Evolutionary conservation across 2,797 vertebrate genomes (phyloP).

Genomic region (Acanthornis magna): DNA sequence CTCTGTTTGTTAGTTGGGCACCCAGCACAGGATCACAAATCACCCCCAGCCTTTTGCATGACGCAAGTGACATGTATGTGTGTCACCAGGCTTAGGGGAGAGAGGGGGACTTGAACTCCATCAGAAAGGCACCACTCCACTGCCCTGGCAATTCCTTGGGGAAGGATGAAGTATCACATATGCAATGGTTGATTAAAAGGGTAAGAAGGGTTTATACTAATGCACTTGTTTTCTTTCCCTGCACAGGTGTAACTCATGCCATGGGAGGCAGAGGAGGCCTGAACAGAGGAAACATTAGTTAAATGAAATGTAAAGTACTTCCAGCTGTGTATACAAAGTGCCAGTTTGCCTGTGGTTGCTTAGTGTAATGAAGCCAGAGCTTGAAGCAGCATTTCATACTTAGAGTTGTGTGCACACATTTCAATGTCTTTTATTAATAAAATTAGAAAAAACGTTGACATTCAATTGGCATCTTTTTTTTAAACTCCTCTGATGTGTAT

Average conservation of each 20-base stretch:
- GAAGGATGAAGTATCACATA: not conserved
- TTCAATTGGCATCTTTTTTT: slow-evolving; percentile 19
- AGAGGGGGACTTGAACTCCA: not conserved
- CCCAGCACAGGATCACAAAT: not conserved
- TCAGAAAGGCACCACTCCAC: not conserved
- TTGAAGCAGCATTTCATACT: slow-evolving; percentile 75
- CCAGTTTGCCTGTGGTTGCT: slow-evolving; percentile 65
- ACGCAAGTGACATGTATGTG: rapidly evolving
- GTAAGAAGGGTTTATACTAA: not conserved
- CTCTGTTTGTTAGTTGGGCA: not conserved
- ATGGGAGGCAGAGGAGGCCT: slow-evolving; percentile 86
- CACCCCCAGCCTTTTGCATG: not conserved
- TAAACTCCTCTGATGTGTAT: slow-evolving; percentile 1
- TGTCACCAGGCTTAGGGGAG: not conserved
- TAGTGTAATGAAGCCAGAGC: slow-evolving; percentile 64
- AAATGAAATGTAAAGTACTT: slow-evolving; percentile 48
- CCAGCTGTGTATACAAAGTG: slow-evolving; percentile 52
- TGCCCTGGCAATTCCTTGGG: not conserved
- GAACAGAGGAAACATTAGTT: slow-evolving; percentile 84
- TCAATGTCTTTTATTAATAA: slow-evolving; percentile 85
- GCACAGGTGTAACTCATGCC: slow-evolving; percentile 79
- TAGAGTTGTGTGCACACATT: slow-evolving; percentile 71
- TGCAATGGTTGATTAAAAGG: not conserved
- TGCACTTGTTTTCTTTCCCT: slow-evolving; percentile 40
- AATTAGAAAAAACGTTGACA: slow-evolving; percentile 71